phyloP scores from a whole-genome alignment of 2,113 vertebrate species.

The Tragelaphus scriptus region DNA sequence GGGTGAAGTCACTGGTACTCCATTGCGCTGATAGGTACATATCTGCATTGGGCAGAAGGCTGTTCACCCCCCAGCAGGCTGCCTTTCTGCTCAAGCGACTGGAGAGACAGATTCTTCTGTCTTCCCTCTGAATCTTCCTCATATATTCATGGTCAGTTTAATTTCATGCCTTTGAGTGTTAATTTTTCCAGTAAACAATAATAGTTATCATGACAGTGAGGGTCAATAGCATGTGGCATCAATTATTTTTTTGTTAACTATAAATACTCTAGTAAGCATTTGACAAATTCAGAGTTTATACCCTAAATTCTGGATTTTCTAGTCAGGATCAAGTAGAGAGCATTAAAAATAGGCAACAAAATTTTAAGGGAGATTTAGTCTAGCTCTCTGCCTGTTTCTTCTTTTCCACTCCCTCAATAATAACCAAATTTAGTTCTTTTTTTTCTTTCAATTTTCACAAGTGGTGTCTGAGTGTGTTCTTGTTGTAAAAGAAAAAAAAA shows the following conservation, averaged over 20 bases:
- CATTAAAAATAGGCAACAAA: neutral
- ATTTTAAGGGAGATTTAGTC: neutral
- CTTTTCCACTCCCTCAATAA: neutral
- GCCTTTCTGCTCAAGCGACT: neutral
- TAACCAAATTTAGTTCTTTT: neutral
- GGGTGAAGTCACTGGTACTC: neutral
- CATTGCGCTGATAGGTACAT: accelerated
- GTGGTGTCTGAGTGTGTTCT: neutral
- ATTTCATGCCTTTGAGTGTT: neutral
- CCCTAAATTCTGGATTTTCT: neutral
- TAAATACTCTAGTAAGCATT: neutral
- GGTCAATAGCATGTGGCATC: neutral
- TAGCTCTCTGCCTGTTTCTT: neutral
- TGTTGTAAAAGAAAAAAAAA: neutral
- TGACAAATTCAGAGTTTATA: neutral
- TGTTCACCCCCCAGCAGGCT: neutral
- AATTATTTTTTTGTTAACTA: neutral
- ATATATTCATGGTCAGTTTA: neutral
- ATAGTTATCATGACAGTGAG: neutral
- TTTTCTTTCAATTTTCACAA: neutral
- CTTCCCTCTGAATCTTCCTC: neutral
- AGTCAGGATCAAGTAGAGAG: neutral
- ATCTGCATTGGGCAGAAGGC: too few relatives aligned
- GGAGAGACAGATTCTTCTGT: neutral
- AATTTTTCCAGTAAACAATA: neutral